phyloP scores from a whole-genome alignment of 1,140 invertebrate species.

The Drosophila mojavensis region DNA sequence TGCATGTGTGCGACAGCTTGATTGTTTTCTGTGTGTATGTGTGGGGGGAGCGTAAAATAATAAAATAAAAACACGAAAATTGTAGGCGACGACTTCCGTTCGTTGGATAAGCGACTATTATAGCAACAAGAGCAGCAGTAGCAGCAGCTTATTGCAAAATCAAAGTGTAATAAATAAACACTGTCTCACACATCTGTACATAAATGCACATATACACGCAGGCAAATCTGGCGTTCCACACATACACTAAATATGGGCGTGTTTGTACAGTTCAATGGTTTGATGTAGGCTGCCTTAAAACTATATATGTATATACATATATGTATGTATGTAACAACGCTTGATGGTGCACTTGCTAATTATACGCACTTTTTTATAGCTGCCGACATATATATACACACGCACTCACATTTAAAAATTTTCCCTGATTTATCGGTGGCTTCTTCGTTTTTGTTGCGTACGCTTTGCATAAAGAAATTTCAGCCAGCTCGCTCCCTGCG shows the following conservation, averaged over 20 bases:
- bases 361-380: conserved; percentile 66
- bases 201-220: conserved; percentile 25
- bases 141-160: conserved; percentile 70
- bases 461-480: conserved; percentile 77
- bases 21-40: conserved; percentile 38
- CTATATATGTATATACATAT: conserved; percentile 8
- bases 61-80: conserved; percentile 70
- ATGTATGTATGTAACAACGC: conserved; percentile 8
- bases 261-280: conserved; percentile 75
- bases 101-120: conserved; percentile 66
- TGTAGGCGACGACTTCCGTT: conserved; percentile 79
- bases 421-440: conserved; percentile 38
- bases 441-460: conserved; percentile 54
- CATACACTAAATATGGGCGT: conserved; percentile 71
- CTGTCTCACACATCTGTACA: conserved; percentile 27
- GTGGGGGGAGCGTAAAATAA: conserved; percentile 61
- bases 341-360: conserved; percentile 61
- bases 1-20: conserved; percentile 36
- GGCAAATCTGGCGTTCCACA: conserved; percentile 42
- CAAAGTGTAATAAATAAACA: conserved; percentile 70
- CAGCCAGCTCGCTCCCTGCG: conserved; percentile 58
- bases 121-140: conserved; percentile 60
- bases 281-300: conserved; percentile 34
- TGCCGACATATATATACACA: conserved; percentile 17
- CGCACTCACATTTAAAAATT: conserved; percentile 28